Conservation (phyloP, 2,888 invertebrate genomes). For the Parnassius smintheus region DNA sequence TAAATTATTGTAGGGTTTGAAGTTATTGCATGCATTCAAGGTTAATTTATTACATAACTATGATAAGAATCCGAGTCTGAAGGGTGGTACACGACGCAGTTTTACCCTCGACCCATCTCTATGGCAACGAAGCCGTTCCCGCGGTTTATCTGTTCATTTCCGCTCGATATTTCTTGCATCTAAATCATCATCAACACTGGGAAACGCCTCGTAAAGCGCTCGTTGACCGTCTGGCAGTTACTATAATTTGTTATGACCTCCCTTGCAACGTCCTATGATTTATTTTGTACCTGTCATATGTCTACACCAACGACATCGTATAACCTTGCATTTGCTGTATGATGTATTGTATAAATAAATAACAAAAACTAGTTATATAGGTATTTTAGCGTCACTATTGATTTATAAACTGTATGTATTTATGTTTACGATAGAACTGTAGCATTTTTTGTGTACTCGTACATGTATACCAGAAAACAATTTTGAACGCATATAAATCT, state of each 20-base stretch:
- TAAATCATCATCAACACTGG: slow-evolving; percentile 77
- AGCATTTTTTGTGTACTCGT: no score
- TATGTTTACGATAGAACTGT: no score
- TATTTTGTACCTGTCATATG: slow-evolving; percentile 19
- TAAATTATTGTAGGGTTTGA: slow-evolving; percentile 55
- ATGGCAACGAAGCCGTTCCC: slow-evolving; percentile 57
- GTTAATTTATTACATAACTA: slow-evolving; percentile 77
- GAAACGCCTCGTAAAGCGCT: slow-evolving; percentile 71
- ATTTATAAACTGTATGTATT: no score
- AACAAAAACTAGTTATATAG: no score
- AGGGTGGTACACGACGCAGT: slow-evolving; percentile 50
- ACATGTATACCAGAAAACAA: no score
- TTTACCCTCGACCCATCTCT: slow-evolving; percentile 48
- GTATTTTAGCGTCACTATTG: no score
- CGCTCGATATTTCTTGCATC: slow-evolving; percentile 72
- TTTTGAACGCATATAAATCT: no score
- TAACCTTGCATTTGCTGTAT: no score
- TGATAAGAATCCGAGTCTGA: slow-evolving; percentile 72
- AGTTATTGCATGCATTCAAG: slow-evolving; percentile 71
- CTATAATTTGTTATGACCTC: slow-evolving; percentile 56
- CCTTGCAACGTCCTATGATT: slow-evolving; percentile 44
- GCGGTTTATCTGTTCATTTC: slow-evolving; percentile 62
- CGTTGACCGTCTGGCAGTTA: slow-evolving; percentile 60
- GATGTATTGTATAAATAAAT: no score
- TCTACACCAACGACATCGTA: no score